Evolutionary conservation across 2,113 vertebrate genomes (phyloP).

Genomic region (Petaurus breviceps): DNA sequence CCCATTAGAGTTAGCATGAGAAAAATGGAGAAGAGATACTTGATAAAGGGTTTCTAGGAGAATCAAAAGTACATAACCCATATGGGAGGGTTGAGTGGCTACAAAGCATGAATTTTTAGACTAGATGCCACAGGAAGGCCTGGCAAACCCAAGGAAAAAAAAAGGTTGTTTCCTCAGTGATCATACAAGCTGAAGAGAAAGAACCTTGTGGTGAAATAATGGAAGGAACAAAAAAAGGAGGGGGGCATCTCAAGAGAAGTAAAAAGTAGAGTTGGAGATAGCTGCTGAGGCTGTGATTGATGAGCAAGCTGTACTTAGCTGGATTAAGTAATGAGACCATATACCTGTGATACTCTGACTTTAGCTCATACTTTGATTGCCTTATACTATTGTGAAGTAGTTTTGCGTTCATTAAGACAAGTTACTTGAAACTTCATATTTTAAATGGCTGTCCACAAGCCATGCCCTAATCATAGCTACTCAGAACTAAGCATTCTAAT

Average conservation of each 20-base stretch:
- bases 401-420: not conserved
- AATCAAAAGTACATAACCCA: not conserved
- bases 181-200: not conserved
- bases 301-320: constrained; percentile 1
- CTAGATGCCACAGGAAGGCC: not conserved
- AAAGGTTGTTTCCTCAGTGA: not conserved
- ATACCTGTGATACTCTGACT: not conserved
- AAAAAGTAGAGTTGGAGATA: constrained; percentile 62
- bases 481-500: not conserved
- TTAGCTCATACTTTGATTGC: not conserved
- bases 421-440: not conserved
- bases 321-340: not conserved
- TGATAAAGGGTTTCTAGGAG: not conserved
- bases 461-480: not conserved
- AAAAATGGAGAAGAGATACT: constrained; percentile 14
- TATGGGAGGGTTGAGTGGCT: not conserved
- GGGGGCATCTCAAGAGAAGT: constrained; percentile 58
- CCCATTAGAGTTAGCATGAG: not conserved
- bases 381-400: not conserved
- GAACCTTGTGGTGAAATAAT: not conserved
- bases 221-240: not conserved
- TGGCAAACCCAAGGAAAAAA: not conserved
- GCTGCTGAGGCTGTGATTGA: constrained; percentile 57
- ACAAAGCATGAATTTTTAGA: not conserved
- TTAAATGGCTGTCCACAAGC: not conserved